A percentile compares a stretch with the other conserved stretches of the same genome.
These are phyloP conservation scores for Poecilia velifera DNA, from an alignment of 2,797 vertebrate species.

Conservation along the genomic window DNA sequence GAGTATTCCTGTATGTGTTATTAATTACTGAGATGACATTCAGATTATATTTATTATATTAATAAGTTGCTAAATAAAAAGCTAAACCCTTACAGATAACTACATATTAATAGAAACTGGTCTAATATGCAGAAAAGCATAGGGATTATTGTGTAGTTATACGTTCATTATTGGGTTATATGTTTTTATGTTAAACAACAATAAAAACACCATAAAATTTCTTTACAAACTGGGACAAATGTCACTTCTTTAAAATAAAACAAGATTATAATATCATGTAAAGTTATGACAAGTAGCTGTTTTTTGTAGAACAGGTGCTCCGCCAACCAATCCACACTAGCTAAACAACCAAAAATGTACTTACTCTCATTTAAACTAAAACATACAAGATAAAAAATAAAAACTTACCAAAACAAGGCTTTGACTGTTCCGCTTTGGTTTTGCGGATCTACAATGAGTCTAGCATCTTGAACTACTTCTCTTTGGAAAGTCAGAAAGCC, in stretches of 20 bases:
- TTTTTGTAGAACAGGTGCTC: constrained; percentile 55
- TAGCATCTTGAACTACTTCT: constrained; percentile 26
- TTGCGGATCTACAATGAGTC: constrained; percentile 29
- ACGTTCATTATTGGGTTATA: background rate
- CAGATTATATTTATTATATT: background rate
- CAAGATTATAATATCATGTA: background rate
- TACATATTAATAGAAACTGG: background rate
- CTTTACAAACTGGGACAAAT: background rate
- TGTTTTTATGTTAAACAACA: background rate
- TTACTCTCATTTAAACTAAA: background rate
- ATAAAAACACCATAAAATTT: background rate
- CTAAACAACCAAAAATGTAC: background rate
- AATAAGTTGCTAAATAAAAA: background rate
- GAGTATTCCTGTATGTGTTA: background rate
- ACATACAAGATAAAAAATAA: background rate
- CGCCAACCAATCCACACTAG: constrained; percentile 10
- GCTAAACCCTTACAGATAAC: background rate
- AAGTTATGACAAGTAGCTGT: background rate
- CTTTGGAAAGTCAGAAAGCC: constrained; percentile 5
- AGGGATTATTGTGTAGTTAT: background rate
- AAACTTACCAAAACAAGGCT: constrained; percentile 6
- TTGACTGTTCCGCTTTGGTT: constrained; percentile 7
- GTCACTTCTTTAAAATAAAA: background rate
- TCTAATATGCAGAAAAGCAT: background rate
- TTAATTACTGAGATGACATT: background rate